Conservation (phyloP, 2,113 vertebrate species). For the Apodemus speciosus region DNA sequence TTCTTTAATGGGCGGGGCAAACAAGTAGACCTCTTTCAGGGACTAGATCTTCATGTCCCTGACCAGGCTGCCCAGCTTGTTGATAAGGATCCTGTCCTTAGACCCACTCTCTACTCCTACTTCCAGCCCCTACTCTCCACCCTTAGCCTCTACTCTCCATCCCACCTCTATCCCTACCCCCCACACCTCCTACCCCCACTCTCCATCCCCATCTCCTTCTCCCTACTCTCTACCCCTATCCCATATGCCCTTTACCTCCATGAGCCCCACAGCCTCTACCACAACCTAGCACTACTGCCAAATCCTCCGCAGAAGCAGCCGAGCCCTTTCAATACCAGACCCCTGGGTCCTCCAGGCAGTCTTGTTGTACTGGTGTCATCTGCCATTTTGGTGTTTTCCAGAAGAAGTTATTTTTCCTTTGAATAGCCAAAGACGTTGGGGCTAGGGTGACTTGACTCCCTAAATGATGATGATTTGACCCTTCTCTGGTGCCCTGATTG, state of each 20-base stretch:
- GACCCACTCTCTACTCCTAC: too few species aligned
- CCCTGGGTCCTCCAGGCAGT: neutral
- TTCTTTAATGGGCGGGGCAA: too few species aligned
- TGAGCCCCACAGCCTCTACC: neutral
- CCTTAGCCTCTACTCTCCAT: too few species aligned
- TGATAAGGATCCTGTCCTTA: neutral
- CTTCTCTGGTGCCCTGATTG: neutral
- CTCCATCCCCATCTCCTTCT: too few species aligned
- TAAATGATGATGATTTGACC: neutral
- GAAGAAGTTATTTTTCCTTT: neutral
- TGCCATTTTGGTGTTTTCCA: neutral
- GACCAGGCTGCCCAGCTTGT: too few species aligned
- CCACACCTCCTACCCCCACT: too few species aligned
- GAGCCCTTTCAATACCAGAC: neutral
- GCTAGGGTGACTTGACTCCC: neutral
- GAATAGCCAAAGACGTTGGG: neutral
- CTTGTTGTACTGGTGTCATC: neutral
- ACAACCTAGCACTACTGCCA: neutral
- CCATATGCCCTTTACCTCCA: neutral
- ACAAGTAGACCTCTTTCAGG: neutral
- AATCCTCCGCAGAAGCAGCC: too few species aligned
- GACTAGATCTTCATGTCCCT: neutral
- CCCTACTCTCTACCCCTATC: too few species aligned
- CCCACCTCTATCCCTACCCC: too few species aligned
- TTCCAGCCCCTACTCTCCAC: too few species aligned